Percentiles rank a stretch among this genome's conserved stretches.
These are phyloP conservation scores for Megaleporinus macrocephalus DNA, from an alignment of 2,113 vertebrate species.

Conservation along the genomic window DNA sequence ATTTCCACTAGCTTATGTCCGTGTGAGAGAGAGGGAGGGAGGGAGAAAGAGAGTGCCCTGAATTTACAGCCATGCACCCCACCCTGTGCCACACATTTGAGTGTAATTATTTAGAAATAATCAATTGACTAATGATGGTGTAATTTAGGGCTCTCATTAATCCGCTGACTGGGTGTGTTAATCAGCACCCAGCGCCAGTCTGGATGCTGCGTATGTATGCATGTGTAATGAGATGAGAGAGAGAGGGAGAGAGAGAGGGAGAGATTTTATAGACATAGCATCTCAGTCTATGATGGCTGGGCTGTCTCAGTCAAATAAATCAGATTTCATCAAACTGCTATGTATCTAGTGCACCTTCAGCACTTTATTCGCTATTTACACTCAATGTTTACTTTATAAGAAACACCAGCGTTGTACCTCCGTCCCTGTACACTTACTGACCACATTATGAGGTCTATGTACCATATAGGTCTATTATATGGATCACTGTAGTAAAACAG, in stretches of 20 bases:
- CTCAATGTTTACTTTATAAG: not conserved
- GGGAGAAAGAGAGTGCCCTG: not conserved
- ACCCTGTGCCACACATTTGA: slow-evolving; percentile 48
- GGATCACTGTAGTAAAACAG: no score
- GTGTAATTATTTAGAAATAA: slow-evolving; percentile 70
- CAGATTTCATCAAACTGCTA: not conserved
- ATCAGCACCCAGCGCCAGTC: slow-evolving; percentile 61
- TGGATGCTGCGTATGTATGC: slow-evolving; percentile 56
- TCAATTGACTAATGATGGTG: slow-evolving; percentile 68
- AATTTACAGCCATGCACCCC: slow-evolving; percentile 48
- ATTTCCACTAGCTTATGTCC: slow-evolving; percentile 17
- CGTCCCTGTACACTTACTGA: no score
- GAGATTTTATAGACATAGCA: no score
- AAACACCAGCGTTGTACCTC: not conserved
- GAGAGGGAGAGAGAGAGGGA: slow-evolving; percentile 32
- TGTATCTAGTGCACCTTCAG: no score
- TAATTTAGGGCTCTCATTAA: slow-evolving; percentile 67
- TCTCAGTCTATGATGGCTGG: not conserved
- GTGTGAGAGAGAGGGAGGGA: not conserved
- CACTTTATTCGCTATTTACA: not conserved
- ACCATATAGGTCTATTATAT: no score
- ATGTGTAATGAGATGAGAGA: slow-evolving; percentile 10
- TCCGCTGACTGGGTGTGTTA: slow-evolving; percentile 65
- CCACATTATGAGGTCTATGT: no score
- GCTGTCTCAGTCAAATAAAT: not conserved